A percentile compares a stretch with the other conserved stretches of the same genome.
These are phyloP conservation scores for Epirrhoe tristata DNA, from an alignment of 2,888 invertebrate species.

Conservation along the genomic window DNA sequence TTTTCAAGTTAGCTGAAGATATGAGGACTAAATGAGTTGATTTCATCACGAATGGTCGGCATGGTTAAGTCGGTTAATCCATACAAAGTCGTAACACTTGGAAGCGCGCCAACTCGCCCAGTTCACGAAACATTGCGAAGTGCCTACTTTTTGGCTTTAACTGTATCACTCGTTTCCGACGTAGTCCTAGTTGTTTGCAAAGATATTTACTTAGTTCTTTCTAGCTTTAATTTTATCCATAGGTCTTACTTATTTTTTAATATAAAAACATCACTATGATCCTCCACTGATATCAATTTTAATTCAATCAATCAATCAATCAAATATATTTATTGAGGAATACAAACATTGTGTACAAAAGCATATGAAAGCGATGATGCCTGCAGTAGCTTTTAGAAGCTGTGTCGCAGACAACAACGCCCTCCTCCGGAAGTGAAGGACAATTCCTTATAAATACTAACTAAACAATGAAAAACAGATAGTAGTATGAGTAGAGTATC, in stretches of 20 bases:
- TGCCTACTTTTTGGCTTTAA: slow-evolving; percentile 31
- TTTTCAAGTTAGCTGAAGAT: not conserved
- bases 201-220: slow-evolving; percentile 18
- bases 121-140: slow-evolving; percentile 51
- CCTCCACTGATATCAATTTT: not conserved
- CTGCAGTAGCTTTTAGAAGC: too few species aligned
- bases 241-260: not conserved
- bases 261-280: not conserved
- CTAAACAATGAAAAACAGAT: too few species aligned
- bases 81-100: slow-evolving; percentile 56
- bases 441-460: too few species aligned
- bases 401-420: too few species aligned
- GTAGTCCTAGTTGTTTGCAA: slow-evolving; percentile 18
- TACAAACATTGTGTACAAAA: too few species aligned
- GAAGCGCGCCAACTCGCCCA: slow-evolving; percentile 53
- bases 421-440: too few species aligned
- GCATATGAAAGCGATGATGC: too few species aligned
- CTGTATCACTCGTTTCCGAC: slow-evolving; percentile 31
- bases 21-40: slow-evolving; percentile 37
- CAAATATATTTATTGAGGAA: too few species aligned
- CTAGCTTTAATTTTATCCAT: not conserved
- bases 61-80: slow-evolving; percentile 36
- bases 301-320: too few species aligned
- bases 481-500: too few species aligned
- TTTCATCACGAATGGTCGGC: slow-evolving; percentile 38